These are phyloP conservation scores for Drosophila mettleri DNA, from an alignment of 2,888 invertebrate genomes.

Conservation along the genomic window DNA sequence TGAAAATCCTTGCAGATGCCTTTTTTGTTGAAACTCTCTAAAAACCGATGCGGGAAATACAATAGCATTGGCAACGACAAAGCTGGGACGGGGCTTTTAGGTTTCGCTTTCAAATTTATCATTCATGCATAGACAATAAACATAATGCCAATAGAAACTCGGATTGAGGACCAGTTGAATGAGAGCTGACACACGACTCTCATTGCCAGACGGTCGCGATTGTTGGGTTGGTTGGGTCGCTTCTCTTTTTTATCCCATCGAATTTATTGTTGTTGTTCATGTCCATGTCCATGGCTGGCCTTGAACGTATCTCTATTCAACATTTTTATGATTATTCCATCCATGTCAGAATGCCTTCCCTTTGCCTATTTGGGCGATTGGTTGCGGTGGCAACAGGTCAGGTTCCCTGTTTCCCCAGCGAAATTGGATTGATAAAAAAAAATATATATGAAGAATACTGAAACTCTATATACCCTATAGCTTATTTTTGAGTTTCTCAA, in stretches of 20 bases:
- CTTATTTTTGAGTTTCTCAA: no score
- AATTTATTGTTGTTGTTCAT: slow-evolving; percentile 29
- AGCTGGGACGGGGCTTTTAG: neutral
- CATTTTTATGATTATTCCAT: slow-evolving; percentile 66
- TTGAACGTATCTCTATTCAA: slow-evolving; percentile 47
- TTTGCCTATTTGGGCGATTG: slow-evolving; percentile 44
- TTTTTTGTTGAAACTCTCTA: slow-evolving; percentile 19
- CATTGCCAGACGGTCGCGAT: neutral
- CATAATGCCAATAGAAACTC: slow-evolving; percentile 42
- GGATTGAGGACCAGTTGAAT: slow-evolving; percentile 44
- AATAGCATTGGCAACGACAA: slow-evolving; percentile 29
- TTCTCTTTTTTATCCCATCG: slow-evolving; percentile 3
- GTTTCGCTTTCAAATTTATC: slow-evolving; percentile 13
- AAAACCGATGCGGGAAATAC: slow-evolving; percentile 28
- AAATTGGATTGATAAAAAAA: neutral
- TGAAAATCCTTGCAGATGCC: slow-evolving; percentile 3
- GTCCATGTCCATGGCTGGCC: slow-evolving; percentile 33
- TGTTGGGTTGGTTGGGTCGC: neutral
- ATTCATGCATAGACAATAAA: slow-evolving; percentile 61
- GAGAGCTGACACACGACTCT: slow-evolving; percentile 22
- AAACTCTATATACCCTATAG: neutral
- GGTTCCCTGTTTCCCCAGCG: slow-evolving; percentile 48
- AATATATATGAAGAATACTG: neutral
- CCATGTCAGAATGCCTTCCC: slow-evolving; percentile 17
- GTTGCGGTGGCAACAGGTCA: slow-evolving; percentile 64